phyloP scores from a whole-genome alignment of 1,140 invertebrate species.

The Polypedilum vanderplanki region DNA sequence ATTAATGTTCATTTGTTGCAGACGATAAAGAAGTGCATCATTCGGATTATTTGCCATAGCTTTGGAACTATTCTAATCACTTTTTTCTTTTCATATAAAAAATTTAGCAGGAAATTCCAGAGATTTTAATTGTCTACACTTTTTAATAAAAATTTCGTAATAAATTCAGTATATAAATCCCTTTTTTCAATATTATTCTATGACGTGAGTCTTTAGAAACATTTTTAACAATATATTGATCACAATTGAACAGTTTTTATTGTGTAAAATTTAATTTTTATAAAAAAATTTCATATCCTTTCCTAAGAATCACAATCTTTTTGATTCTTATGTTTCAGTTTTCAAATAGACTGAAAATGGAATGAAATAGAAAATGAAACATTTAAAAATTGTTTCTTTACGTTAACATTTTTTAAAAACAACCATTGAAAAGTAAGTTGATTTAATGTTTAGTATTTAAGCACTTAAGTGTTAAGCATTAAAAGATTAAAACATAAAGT shows the following conservation, averaged over 20 bases:
- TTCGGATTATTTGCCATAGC: neutral
- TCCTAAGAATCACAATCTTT: slow-evolving; percentile 21
- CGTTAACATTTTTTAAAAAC: no score
- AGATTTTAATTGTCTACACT: neutral
- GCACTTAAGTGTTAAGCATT: no score
- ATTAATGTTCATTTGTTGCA: slow-evolving; percentile 13
- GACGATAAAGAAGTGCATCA: neutral
- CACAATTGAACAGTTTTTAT: neutral
- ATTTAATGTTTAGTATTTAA: no score
- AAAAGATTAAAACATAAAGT: no score
- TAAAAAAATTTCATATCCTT: slow-evolving; percentile 7
- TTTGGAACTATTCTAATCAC: neutral
- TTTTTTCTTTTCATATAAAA: neutral
- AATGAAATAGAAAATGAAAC: neutral
- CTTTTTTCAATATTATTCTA: neutral
- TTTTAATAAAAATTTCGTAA: neutral
- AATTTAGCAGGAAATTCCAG: neutral
- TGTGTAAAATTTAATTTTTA: neutral
- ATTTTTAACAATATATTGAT: neutral
- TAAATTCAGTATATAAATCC: neutral
- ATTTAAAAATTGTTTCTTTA: neutral
- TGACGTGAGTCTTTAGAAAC: neutral
- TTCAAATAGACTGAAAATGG: neutral
- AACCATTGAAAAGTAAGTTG: no score
- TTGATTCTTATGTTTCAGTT: neutral